These are phyloP conservation scores for Daboia siamensis DNA, from an alignment of 2,113 vertebrate genomes.

Conservation along the genomic window DNA sequence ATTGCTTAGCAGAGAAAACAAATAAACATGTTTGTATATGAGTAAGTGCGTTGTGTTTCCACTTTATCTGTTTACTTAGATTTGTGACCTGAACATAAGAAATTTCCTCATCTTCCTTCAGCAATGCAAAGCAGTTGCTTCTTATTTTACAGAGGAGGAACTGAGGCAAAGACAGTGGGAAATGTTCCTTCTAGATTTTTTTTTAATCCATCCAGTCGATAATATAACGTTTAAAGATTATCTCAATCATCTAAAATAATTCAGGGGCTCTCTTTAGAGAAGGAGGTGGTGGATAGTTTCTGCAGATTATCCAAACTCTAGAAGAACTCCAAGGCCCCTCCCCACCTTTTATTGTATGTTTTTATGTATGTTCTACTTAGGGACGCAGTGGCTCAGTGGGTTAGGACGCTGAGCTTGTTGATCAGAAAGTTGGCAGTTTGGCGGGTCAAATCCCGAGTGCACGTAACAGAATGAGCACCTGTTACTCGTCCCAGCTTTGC, in stretches of 20 bases:
- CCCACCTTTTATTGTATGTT: background rate
- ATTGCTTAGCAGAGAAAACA: conserved; percentile 3
- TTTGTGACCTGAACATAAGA: conserved; percentile 8
- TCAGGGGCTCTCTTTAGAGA: background rate
- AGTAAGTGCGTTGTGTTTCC: conserved; percentile 9
- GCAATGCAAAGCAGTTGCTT: background rate
- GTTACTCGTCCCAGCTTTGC: too few relatives aligned
- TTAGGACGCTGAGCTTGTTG: too few relatives aligned
- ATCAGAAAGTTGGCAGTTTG: too few relatives aligned
- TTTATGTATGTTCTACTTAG: background rate
- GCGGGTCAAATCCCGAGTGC: too few relatives aligned
- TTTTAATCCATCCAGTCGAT: background rate
- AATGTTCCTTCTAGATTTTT: background rate
- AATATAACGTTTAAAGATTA: background rate
- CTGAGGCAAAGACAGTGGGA: background rate
- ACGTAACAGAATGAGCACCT: too few relatives aligned
- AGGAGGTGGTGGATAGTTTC: background rate
- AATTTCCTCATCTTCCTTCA: background rate
- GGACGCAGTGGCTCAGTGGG: too few relatives aligned
- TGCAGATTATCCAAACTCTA: background rate
- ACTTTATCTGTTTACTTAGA: conserved; percentile 13
- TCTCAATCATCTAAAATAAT: background rate
- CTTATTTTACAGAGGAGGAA: background rate
- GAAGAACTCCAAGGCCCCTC: background rate
- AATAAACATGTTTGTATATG: conserved; percentile 18